phyloP scores from a whole-genome alignment of 2,888 invertebrate genomes.

The Xestia c-nigrum region DNA sequence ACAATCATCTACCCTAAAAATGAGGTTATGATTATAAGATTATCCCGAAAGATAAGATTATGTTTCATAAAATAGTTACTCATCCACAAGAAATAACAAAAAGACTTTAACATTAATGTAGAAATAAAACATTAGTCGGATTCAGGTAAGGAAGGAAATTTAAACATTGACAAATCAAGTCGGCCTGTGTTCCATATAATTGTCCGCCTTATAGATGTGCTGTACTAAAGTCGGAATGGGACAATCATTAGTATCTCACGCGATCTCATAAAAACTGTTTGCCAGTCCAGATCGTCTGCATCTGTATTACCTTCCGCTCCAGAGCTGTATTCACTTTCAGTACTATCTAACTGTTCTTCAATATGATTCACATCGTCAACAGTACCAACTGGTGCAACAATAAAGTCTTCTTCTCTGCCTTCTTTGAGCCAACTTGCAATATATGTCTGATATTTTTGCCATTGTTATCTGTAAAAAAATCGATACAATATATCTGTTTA shows the following conservation, averaged over 20 bases:
- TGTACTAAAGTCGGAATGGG: background rate
- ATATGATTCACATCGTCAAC: slow-evolving; percentile 51
- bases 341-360: slow-evolving; percentile 47
- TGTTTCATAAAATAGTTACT: too few species aligned
- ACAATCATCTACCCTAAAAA: too few species aligned
- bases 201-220: too few species aligned
- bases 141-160: too few species aligned
- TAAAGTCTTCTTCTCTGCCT: slow-evolving; percentile 51
- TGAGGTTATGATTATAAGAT: too few species aligned
- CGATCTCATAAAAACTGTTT: slow-evolving; percentile 49
- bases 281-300: slow-evolving; percentile 50
- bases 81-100: too few species aligned
- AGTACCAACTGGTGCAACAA: slow-evolving; percentile 35
- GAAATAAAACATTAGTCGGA: too few species aligned
- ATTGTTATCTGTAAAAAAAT: slow-evolving; percentile 52
- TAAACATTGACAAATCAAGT: too few species aligned
- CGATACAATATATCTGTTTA: background rate
- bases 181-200: too few species aligned
- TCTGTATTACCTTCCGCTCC: slow-evolving; percentile 45
- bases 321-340: slow-evolving; percentile 46
- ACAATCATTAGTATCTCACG: slow-evolving; percentile 23
- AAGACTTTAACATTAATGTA: too few species aligned
- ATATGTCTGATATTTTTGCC: slow-evolving; percentile 40
- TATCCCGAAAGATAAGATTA: too few species aligned
- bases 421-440: slow-evolving; percentile 52